Conservation (phyloP, 35 echinoderm and acorn worm species). For the Ptychodera flava region DNA sequence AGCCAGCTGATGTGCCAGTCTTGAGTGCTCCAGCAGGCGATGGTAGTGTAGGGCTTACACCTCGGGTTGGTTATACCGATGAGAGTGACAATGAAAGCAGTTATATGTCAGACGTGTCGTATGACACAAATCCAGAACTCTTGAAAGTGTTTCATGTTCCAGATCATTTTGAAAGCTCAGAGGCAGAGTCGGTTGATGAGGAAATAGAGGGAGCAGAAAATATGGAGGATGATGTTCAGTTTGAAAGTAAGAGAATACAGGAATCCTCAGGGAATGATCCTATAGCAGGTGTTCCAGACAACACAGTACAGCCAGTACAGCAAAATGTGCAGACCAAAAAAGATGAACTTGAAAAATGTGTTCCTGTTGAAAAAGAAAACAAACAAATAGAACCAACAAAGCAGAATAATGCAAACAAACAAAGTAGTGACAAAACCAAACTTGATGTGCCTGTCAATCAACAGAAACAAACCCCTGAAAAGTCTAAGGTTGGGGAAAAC, state of each 20-base stretch:
- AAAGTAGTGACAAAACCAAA: not conserved
- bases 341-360: not conserved
- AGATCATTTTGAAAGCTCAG: constrained; percentile 35
- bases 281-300: not conserved
- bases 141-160: constrained; percentile 74
- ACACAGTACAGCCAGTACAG: too few species aligned
- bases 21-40: not conserved
- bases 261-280: not conserved
- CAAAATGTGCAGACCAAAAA: too few species aligned
- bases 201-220: not conserved
- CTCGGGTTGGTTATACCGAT: not conserved
- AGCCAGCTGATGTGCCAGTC: not conserved
- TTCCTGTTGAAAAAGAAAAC: too few species aligned
- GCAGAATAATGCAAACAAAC: not conserved
- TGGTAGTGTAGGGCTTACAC: not conserved
- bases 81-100: not conserved
- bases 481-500: not conserved
- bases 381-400: not conserved
- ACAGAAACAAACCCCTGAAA: not conserved
- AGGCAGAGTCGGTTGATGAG: not conserved
- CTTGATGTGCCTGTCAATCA: not conserved
- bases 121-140: constrained; percentile 79
- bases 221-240: not conserved
- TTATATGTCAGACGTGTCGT: not conserved
- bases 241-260: not conserved